Base-by-base conservation (phyloP, 1,140 invertebrate genomes). In the Grapholita molesta region DNA sequence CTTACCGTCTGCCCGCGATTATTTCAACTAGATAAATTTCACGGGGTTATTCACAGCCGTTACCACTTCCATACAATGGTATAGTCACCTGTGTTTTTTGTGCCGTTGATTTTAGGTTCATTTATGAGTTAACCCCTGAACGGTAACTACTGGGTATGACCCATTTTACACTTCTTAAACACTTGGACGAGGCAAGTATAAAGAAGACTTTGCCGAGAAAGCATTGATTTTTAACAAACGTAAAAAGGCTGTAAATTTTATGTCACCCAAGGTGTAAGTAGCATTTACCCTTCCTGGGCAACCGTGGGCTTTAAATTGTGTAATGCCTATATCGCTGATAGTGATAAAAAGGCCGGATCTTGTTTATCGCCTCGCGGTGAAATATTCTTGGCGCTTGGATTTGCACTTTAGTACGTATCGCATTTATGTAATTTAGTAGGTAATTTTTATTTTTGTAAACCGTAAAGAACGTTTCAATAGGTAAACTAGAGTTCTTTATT, bases 1-100 rank as follows among this genome's bases (percentile, higher is more conserved):
- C 33, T 65, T 65, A 32, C 64, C 64, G 30, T 38, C 32, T 65
- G 64, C 64, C 65, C 65, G 25, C 65, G 33, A 35, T 66, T 66
- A 66, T 66, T 66, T 66, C 65, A 66, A 48, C 65, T 66, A 66
- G 65, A 66, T 66, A 66, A 52, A 66, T 66, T 66, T 66, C 52
- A 66, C 12, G 38, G 42, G 42, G 42, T 21, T 48, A 48, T 48
- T 48, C 42, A 15, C 42, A 48, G 42, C 42, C 18, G 42, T 48
- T 48, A 48, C 38, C 38, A 48, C 15, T 7, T 48, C 18, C 42
- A 21, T 7, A 21, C 15, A 48, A 48, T 48, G 6, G 42, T 21
- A 48, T 6, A 48, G 28, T 7, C 28, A 4, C 3, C 3, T 30
- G 7, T 30, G 7, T 4, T 7, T 18, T 48, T 21, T 48, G 21